Evolutionary conservation across 2,888 invertebrate genomes (phyloP).

Genomic region (Uloborus plumipes): DNA sequence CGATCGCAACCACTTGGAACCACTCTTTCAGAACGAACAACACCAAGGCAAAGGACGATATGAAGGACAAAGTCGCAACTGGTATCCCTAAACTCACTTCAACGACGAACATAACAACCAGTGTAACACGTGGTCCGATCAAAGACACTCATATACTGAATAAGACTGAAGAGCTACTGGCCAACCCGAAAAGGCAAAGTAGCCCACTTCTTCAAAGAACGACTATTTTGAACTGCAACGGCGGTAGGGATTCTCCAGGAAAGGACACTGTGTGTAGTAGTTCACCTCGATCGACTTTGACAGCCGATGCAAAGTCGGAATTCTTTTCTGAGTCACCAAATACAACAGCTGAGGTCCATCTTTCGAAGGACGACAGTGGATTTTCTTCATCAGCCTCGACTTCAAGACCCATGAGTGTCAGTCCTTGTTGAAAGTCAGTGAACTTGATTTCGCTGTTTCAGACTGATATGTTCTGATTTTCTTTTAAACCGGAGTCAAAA

Average conservation of each 20-base stretch:
- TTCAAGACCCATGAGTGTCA: conserved; percentile 60
- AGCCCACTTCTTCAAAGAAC: conserved; percentile 23
- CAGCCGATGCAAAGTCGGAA: conserved; percentile 48
- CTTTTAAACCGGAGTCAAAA: background rate
- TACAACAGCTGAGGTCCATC: conserved; percentile 43
- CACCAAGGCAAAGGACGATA: conserved; percentile 5
- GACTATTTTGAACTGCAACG: conserved; percentile 27
- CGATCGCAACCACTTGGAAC: conserved; percentile 57
- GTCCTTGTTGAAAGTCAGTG: conserved; percentile 43
- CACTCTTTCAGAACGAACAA: conserved; percentile 50
- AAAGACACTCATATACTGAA: conserved; percentile 4
- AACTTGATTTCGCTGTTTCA: too few species aligned
- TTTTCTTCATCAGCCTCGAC: conserved; percentile 59
- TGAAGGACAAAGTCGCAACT: conserved; percentile 13
- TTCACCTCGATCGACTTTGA: conserved; percentile 48
- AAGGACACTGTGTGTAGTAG: conserved; percentile 40
- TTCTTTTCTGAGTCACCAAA: conserved; percentile 55
- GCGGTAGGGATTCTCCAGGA: conserved; percentile 42
- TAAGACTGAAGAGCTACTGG: conserved; percentile 3
- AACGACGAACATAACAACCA: conserved; percentile 57
- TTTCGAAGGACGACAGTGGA: conserved; percentile 57
- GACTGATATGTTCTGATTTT: background rate
- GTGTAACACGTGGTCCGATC: conserved; percentile 31
- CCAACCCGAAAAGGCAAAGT: conserved; percentile 6
- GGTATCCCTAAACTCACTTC: conserved; percentile 47